Evolutionary conservation across 2,113 vertebrate species (phyloP).

Genomic region (Sinocyclocheilus grahami): DNA sequence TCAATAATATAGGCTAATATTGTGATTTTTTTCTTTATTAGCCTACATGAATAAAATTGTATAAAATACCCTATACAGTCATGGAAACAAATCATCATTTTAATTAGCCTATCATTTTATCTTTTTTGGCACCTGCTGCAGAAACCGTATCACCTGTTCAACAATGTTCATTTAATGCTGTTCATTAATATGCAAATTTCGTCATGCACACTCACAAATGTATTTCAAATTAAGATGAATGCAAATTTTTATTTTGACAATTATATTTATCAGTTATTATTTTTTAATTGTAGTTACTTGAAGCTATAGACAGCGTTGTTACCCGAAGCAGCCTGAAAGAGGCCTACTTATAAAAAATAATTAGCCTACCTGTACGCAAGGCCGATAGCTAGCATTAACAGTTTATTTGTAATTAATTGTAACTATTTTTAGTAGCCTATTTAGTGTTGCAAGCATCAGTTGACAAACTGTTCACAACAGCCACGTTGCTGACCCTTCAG

Average conservation of each 20-base stretch:
- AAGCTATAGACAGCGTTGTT: not conserved
- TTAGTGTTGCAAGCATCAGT: constrained; percentile 48
- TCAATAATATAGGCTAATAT: not conserved
- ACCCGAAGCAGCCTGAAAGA: not conserved
- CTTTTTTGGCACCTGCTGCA: constrained; percentile 6
- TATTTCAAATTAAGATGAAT: not conserved
- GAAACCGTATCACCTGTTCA: not conserved
- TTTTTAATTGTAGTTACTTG: not conserved
- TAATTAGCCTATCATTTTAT: not conserved
- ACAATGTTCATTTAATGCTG: not conserved
- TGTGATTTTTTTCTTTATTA: not conserved
- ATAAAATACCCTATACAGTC: not conserved
- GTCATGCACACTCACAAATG: not conserved
- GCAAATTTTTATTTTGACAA: not conserved
- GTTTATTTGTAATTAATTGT: not conserved
- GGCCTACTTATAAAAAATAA: not conserved
- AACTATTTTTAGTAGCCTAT: not conserved
- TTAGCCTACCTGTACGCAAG: not conserved
- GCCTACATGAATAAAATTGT: not conserved
- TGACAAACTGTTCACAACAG: not conserved
- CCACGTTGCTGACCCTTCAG: not conserved
- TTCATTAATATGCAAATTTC: not conserved
- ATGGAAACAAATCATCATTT: not conserved
- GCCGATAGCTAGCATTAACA: not conserved
- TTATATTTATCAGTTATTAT: not conserved